phyloP scores from a whole-genome alignment of 2,797 vertebrate species.

The Callimico goeldii region DNA sequence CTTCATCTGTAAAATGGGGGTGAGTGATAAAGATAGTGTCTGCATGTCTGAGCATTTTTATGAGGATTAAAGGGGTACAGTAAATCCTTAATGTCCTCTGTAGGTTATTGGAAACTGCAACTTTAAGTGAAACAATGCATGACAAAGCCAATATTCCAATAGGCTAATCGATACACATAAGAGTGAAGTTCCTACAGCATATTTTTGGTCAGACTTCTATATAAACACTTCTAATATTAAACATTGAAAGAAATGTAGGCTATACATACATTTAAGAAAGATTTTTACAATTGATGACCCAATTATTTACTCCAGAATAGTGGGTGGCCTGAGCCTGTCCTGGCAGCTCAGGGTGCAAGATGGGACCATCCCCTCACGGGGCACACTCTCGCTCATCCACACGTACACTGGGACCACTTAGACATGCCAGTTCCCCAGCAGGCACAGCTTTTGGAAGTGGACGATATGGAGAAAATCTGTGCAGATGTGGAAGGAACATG shows the following conservation, averaged over 20 bases:
- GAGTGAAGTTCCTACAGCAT: not conserved
- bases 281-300: not conserved
- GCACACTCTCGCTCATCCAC: too few species aligned
- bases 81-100: not conserved
- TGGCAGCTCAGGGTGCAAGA: not conserved
- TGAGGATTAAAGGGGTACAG: not conserved
- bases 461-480: not conserved
- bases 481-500: not conserved
- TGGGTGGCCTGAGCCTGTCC: not conserved
- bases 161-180: not conserved
- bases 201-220: not conserved
- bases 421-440: not conserved
- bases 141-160: not conserved
- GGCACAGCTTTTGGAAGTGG: not conserved
- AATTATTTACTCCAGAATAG: not conserved
- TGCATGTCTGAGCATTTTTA: not conserved
- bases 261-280: not conserved
- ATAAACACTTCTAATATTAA: not conserved
- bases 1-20: not conserved
- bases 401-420: not conserved
- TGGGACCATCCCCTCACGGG: not conserved
- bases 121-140: not conserved
- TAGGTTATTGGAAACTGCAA: not conserved
- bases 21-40: not conserved
- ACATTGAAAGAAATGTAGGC: not conserved